Base-by-base conservation (phyloP, 2,888 invertebrate species). In the Lepidonotus clava region DNA sequence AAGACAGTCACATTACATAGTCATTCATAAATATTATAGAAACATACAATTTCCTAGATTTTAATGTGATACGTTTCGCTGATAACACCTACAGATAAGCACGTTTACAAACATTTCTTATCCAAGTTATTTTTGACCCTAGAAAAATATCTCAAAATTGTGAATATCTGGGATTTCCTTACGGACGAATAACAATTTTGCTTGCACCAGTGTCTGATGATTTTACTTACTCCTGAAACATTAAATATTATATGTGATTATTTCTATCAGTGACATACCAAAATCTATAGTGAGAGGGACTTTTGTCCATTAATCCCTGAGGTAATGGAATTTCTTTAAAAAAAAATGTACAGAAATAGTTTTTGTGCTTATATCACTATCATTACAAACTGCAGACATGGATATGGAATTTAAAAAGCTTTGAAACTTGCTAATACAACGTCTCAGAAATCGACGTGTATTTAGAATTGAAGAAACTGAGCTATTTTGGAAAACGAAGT, bases 281-380 rank as follows among this genome's bases (percentile, higher is more conserved):
- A 28, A 61, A 28, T 11, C 28, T 11, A 28, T 32, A 61, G 24
- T 11, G 4, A 14, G 24, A 4, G n/a, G 11, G 24, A 28, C 21
- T 28, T 11, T 5, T 28, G 24, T 11, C 61, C 61, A 24, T 28
- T 28, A 61, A 28, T n/a, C 61, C 56, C 61, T 61, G 61, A 61
- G 61, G n/a, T n/a, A n/a, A 61, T 61, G 61, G 56, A 56, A 56
- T n/a, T 61, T 28, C 8, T 28, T 61, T n/a, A n/a, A n/a, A n/a
- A n/a, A n/a, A n/a, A n/a, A n/a, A 61, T 32, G 28, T 28, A 28
- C 11, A 61, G 4, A 61, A 61, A n/a, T n/a, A 4, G 24, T 24
- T 61, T 56, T 61, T 61, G 61, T 61, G 61, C 61, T 61, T 61
- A 1, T 61, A 2, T 24, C 14, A 61, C 11, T 11, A 28, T 61